These are phyloP conservation scores for Hystrix brachyura DNA, from an alignment of 2,113 vertebrate species.

Conservation along the genomic window DNA sequence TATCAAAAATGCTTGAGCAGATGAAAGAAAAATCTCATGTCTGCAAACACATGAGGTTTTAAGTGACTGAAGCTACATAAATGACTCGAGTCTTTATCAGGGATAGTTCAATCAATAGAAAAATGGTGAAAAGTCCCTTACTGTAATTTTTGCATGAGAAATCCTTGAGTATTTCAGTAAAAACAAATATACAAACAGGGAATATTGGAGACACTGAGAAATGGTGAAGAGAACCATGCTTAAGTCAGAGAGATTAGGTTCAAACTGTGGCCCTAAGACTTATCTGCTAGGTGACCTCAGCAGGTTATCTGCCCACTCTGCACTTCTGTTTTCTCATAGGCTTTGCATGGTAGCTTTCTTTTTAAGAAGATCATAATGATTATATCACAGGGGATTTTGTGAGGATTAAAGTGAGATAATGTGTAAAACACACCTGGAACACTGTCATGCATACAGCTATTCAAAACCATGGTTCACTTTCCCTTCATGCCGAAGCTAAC, in stretches of 20 bases:
- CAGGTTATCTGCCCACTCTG: background rate
- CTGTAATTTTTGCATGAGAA: background rate
- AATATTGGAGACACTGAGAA: background rate
- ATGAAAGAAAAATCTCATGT: background rate
- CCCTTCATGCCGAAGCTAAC: background rate
- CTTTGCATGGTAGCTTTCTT: background rate
- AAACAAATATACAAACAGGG: background rate
- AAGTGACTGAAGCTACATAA: background rate
- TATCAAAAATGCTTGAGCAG: background rate
- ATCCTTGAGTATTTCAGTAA: background rate
- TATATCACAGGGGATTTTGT: background rate
- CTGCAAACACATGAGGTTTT: background rate
- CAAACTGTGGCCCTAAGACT: background rate
- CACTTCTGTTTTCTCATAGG: background rate
- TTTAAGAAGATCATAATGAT: background rate
- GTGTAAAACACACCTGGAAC: background rate
- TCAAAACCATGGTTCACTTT: background rate
- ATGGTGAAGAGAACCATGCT: background rate
- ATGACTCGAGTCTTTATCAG: background rate
- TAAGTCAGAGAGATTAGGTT: background rate
- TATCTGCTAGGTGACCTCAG: background rate
- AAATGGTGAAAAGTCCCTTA: background rate
- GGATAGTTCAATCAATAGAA: background rate
- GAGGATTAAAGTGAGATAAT: background rate
- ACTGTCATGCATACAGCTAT: background rate